Evolutionary conservation across 2,888 invertebrate species (phyloP), one percentile per base, ranked within the genome.

Genomic region (Dichetophora obliterata): DNA sequence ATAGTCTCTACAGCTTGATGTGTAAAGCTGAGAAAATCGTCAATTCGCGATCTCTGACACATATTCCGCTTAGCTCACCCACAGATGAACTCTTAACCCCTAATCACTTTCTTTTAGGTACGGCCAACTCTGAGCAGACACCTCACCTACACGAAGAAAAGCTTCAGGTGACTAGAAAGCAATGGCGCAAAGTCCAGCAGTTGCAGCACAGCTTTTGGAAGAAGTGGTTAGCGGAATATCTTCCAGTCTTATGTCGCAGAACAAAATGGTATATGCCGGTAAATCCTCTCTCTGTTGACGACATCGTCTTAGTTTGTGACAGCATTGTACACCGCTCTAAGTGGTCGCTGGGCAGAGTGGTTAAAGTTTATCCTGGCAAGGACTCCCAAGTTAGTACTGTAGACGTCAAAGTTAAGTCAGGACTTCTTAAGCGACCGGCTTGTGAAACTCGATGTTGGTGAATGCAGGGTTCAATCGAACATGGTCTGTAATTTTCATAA

Each of bases 1-100:
- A 75, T 57, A 73, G 66, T 31, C 68, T 73, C 19, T 66, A 34
- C 27, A 65, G 78, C 31, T 50, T 61, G 0, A 48, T 77, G 22
- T 37, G 63, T 0, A 74, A 76, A 75, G 73, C 75, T 2, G 77
- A 75, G 43, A 77, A 76, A 37, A 75, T 79, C 6, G 68, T 77
- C 8, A 80, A 78, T 37, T 75, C 75, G 0, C 70, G 76, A 11
- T 63, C 75, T 9, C 34, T 75, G 14, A 75, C 70, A 2, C 70
- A 75, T 4, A 50, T 75, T 14, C 70, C 77, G 4, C 5, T 79
- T 2, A 27, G 66, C 1, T n/a, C 70, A n/a, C 48, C 74, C 34
- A 24, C 1, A 0, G 50, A 24, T 14, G 61, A 77, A 54, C 77
- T 65, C 0, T 24, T 75, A 31, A 77, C 77, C 14, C 75, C 71